Base-by-base conservation (phyloP, 2,797 vertebrate species). In the Eupleurogrammus muticus region DNA sequence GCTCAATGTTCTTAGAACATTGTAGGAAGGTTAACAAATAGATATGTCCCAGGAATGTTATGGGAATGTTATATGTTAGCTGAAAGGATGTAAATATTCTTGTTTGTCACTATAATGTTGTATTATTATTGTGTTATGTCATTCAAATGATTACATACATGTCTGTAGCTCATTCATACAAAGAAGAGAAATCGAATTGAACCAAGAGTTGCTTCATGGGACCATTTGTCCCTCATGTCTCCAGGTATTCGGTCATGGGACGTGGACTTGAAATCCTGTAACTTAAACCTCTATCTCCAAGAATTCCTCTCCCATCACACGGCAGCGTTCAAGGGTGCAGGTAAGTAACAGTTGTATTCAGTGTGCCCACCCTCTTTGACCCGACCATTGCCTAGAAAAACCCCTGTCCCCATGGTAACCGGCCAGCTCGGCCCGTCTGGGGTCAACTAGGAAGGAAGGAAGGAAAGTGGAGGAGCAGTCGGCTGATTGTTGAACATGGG, bases 211-310 rank as follows among this genome's bases (percentile, higher is more conserved):
- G 21, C 35, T 28, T 2, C 5, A 9, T 51, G 42, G 53, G 47
- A 64, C 9, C 23, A 5, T 9, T 10, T 51, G n/a, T 62, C 12
- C 54, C 21, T 9, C 9, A 16, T 66, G 48, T 69, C 56, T 55
- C 8, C 80, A 97, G 96, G 96, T 19, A 84, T 98, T 54, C 95
- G 93, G 9, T 96, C 95, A 0, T 98, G 97, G 97, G 95, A 97
- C 24, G 87, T 98, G 0, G 95, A 98, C 69, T 91, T 96, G 19
- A 79, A 87, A 1, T 61, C 86, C 42, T 98, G 96, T 90, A 95
- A 95, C 89, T 86, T 99, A 53, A 95, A 94, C 0, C 93, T 96
- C 51, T 94, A 95, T 82, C 93, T 98, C 24, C 96, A 95, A 80
- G 91, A 96, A 21, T 99, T 98, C 0, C 95, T 97, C 55, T 95